Evolutionary conservation across 2,888 invertebrate species (phyloP), one percentile per base, ranked within the genome.

Genomic region (Eupithecia tripunctaria): DNA sequence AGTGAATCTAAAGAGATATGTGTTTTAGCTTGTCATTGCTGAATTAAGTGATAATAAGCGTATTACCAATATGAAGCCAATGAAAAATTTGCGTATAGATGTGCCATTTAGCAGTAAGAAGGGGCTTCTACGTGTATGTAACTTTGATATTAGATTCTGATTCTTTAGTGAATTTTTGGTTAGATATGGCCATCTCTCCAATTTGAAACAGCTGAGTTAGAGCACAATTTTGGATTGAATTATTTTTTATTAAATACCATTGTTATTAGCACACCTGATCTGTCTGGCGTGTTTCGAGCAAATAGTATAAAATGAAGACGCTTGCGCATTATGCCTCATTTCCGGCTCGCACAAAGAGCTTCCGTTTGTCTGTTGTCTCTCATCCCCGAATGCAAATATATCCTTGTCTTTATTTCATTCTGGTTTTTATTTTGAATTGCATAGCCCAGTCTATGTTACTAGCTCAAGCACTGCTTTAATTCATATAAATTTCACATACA

Each of bases 351-450:
- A 93, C 93, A 94, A 94, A 90, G 90, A 81, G 80, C 87, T 91
- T 94, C 94, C 94, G 92, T 85, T 87, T 90, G 90, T 91, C 92
- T 93, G 89, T 90, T 90, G 88, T 91, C 85, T 90, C 85, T 89
- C 91, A 94, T 93, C 93, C 88, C 87, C 85, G 85, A 89, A 93
- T 92, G 93, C 91, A 93, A 91, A 92, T 90, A 77, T 75, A 75
- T 70, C 67, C 65, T 75, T 73, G 67, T 78, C 76, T 67, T 47
- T 71, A 69, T 73, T n/a, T 67, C 63, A 68, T 73, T 67, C 27
- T 41, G 27, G 8, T 12, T 47, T 27, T 71, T 67, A 32, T 56
- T 41, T 29, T 36, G 21, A 36, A 64, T 64, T 64, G 12, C 36
- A 36, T 38, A 36, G 21, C 29, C 21, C 21, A 51, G 51, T 51